phyloP scores from a whole-genome alignment of 2,113 vertebrate genomes.

The Phalacrocorax aristotelis region DNA sequence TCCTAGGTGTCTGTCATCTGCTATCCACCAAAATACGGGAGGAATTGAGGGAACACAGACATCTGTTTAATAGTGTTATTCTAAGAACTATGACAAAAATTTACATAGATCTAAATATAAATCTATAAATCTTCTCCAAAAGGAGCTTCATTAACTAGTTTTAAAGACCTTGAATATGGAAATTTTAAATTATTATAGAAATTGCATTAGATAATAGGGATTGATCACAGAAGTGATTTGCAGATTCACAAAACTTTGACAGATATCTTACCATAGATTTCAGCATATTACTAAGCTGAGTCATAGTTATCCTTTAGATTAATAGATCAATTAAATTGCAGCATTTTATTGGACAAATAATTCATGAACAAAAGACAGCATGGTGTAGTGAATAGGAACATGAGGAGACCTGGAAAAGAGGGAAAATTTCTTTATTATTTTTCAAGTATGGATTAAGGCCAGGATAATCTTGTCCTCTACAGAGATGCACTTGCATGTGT shows the following conservation, averaged over 20 bases:
- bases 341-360: neutral
- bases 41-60: neutral
- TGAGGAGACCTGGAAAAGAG: neutral
- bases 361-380: neutral
- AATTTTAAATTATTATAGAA: neutral
- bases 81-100: neutral
- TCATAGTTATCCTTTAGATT: neutral
- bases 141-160: neutral
- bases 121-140: neutral
- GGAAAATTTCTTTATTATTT: neutral
- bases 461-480: neutral
- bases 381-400: neutral
- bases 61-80: neutral
- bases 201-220: neutral
- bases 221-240: neutral
- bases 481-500: neutral
- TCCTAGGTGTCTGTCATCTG: neutral
- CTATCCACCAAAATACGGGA: neutral
- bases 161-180: neutral
- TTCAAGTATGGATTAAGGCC: neutral
- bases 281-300: neutral
- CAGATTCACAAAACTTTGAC: neutral
- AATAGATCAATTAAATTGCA: neutral
- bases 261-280: neutral
- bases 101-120: neutral